Percentiles rank a stretch among this genome's conserved stretches.
These are phyloP conservation scores for Nestor notabilis DNA, from an alignment of 2,113 vertebrate species.

Conservation along the genomic window DNA sequence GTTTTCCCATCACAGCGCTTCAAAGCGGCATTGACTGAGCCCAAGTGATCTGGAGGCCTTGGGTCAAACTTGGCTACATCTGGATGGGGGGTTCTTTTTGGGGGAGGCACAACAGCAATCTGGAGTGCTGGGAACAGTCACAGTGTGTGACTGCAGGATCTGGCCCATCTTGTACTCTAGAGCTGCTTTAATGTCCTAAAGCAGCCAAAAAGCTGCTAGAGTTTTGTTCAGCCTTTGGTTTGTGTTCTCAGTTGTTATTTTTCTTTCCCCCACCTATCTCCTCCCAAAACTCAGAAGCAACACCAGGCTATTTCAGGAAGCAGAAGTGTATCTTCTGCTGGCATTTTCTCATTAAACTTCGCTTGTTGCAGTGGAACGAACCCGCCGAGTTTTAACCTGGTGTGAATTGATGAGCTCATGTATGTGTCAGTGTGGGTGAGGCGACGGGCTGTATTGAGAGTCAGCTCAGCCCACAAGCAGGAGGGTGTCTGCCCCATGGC, in stretches of 20 bases:
- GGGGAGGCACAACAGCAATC: neutral
- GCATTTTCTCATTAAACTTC: neutral
- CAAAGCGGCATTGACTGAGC: neutral
- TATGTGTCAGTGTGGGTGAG: conserved; percentile 2
- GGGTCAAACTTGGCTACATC: conserved; percentile 30
- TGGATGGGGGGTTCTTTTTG: neutral
- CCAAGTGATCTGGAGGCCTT: neutral
- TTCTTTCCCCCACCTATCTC: neutral
- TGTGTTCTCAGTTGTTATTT: neutral
- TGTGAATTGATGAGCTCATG: neutral
- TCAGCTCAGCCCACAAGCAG: neutral
- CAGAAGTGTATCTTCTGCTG: neutral
- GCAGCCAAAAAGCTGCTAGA: neutral
- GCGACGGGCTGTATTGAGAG: neutral
- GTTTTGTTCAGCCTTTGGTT: neutral
- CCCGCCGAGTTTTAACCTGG: neutral
- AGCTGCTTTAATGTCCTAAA: neutral
- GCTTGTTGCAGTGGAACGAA: neutral
- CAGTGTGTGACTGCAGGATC: neutral
- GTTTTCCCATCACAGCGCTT: neutral
- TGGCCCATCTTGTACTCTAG: neutral
- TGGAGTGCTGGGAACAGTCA: neutral
- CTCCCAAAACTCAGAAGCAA: neutral
- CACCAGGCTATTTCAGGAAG: neutral
- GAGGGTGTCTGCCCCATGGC: neutral